These are phyloP conservation scores for Melanocharis versteri DNA, from an alignment of 2,113 vertebrate genomes.

Conservation along the genomic window DNA sequence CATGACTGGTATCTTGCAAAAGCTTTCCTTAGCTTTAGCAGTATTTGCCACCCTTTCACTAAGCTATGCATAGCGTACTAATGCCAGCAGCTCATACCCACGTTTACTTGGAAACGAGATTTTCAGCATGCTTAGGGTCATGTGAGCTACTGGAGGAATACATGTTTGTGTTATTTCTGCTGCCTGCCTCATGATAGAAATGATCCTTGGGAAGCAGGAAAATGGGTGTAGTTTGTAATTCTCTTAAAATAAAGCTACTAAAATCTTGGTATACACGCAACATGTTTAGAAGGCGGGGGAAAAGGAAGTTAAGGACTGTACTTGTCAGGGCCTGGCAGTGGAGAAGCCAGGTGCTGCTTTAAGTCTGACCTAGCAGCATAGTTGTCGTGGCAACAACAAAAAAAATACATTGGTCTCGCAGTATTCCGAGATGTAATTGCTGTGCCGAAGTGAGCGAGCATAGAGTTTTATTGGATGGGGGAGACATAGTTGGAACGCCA, in stretches of 20 bases:
- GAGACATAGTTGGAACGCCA: background rate
- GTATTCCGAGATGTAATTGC: background rate
- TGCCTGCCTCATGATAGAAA: background rate
- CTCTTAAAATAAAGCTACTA: background rate
- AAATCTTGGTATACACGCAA: background rate
- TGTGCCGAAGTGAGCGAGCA: background rate
- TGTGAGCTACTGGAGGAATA: background rate
- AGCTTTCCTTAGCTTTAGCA: background rate
- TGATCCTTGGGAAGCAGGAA: background rate
- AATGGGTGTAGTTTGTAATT: background rate
- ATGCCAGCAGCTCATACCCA: background rate
- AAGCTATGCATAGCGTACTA: background rate
- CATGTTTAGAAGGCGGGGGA: fast-evolving
- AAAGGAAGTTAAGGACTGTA: background rate
- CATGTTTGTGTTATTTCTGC: background rate
- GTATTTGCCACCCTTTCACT: background rate
- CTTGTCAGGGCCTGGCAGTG: background rate
- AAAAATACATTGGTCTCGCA: background rate
- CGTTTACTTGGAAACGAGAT: background rate
- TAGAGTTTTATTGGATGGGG: background rate
- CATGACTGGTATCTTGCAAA: background rate
- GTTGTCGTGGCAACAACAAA: background rate
- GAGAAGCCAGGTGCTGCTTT: background rate
- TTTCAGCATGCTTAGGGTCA: background rate
- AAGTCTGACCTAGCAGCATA: background rate